Conservation (phyloP, 2,888 invertebrate genomes). For the Sycophila texana region DNA sequence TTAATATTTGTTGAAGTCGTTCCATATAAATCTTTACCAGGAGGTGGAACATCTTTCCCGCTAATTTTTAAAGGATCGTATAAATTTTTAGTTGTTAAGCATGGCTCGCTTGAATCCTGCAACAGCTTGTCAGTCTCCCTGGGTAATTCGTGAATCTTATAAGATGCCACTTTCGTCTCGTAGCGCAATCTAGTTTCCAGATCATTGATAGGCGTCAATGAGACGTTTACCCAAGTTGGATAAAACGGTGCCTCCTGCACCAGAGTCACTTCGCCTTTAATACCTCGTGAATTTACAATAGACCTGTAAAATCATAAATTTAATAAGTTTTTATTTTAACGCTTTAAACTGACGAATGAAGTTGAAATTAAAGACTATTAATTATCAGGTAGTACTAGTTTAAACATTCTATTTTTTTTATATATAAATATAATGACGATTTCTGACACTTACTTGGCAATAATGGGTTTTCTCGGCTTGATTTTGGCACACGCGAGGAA, state of each 20-base stretch:
- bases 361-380: too few species aligned
- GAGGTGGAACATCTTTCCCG: constrained; percentile 80
- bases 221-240: constrained; percentile 87
- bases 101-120: constrained; percentile 76
- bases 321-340: too few species aligned
- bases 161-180: constrained; percentile 84
- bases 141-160: constrained; percentile 85
- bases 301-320: constrained; percentile 77
- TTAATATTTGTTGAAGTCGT: constrained; percentile 25
- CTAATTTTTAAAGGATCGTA: constrained; percentile 86
- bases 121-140: constrained; percentile 78
- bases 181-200: constrained; percentile 85
- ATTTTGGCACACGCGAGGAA: constrained; percentile 91
- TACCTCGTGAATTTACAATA: constrained; percentile 85
- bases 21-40: constrained; percentile 76
- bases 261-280: constrained; percentile 87
- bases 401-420: too few species aligned
- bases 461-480: constrained; percentile 80
- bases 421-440: too few species aligned
- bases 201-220: constrained; percentile 81
- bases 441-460: constrained; percentile 81
- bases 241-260: constrained; percentile 89
- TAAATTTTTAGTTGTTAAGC: constrained; percentile 84
- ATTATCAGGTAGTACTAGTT: too few species aligned
- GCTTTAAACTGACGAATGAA: too few species aligned